Evolutionary conservation across 1,140 invertebrate genomes (phyloP).

Genomic region (Mesaphorura yosii): DNA sequence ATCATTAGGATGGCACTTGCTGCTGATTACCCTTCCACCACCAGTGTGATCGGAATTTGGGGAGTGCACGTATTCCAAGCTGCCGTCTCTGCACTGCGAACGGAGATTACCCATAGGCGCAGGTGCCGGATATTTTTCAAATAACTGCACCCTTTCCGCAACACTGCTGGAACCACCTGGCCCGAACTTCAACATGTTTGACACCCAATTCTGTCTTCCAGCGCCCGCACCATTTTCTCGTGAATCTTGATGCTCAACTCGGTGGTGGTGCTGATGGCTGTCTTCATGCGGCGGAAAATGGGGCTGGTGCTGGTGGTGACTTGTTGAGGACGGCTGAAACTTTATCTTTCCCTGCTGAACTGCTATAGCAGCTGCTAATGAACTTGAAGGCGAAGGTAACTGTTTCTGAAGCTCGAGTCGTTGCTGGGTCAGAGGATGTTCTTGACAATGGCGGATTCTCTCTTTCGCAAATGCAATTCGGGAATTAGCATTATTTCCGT

Average conservation of each 20-base stretch:
- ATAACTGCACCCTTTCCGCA: constrained; percentile 29
- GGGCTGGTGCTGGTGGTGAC: not conserved
- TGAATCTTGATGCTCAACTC: not conserved
- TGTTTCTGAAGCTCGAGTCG: constrained; percentile 45
- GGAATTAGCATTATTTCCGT: constrained; percentile 6
- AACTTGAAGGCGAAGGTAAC: constrained; percentile 26
- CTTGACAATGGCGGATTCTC: constrained; percentile 48
- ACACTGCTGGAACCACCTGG: constrained; percentile 24
- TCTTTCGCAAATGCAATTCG: constrained; percentile 39
- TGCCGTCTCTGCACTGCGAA: too few relatives aligned
- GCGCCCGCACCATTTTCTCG: constrained; percentile 2
- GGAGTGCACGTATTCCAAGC: too few relatives aligned
- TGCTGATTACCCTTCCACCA: too few relatives aligned
- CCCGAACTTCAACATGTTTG: constrained; percentile 17
- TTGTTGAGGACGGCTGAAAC: constrained; percentile 21
- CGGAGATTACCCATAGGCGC: too few relatives aligned
- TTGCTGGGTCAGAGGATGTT: constrained; percentile 40
- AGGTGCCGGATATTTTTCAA: constrained; percentile 31
- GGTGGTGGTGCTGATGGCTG: constrained; percentile 5
- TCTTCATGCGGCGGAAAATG: constrained; percentile 1
- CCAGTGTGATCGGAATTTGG: too few relatives aligned
- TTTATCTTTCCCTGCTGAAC: constrained; percentile 28
- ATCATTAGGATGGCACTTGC: too few relatives aligned
- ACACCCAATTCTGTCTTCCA: constrained; percentile 20
- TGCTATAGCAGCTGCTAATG: constrained; percentile 28